Evolutionary conservation across 2,888 invertebrate genomes (phyloP).

Genomic region (Melanostoma scalare): DNA sequence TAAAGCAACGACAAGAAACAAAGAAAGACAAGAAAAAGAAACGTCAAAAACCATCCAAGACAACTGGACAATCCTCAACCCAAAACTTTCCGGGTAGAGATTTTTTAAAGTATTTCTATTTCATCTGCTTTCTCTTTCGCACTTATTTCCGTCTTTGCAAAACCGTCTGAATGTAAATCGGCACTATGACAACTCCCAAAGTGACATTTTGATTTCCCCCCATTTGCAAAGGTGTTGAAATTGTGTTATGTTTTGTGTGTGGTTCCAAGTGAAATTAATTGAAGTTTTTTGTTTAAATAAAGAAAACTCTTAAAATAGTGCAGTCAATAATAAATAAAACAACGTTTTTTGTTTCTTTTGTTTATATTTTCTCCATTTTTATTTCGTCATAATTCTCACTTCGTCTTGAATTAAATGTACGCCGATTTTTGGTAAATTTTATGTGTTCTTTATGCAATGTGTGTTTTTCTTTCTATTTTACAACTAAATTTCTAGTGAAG

Average conservation of each 20-base stretch:
- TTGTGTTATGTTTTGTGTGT: slow-evolving; percentile 56
- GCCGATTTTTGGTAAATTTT: slow-evolving; percentile 59
- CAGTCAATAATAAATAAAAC: slow-evolving; percentile 23
- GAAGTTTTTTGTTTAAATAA: slow-evolving; percentile 22
- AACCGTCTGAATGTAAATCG: no score
- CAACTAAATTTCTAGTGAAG: slow-evolving; percentile 12
- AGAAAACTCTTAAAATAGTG: background rate
- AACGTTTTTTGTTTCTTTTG: slow-evolving; percentile 36
- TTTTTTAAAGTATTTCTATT: no score
- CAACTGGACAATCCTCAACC: no score
- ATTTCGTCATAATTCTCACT: background rate
- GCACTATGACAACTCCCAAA: slow-evolving; percentile 60
- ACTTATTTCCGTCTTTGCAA: no score
- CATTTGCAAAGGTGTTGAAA: slow-evolving; percentile 51
- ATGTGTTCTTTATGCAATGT: slow-evolving; percentile 42
- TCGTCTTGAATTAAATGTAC: slow-evolving; percentile 52
- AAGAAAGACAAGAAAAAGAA: no score
- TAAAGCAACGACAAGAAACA: no score
- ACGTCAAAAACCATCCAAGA: no score
- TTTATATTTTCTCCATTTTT: slow-evolving; percentile 31
- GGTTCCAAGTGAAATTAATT: slow-evolving; percentile 31
- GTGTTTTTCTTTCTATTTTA: background rate
- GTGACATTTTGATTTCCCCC: slow-evolving; percentile 41
- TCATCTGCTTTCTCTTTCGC: no score
- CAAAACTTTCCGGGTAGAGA: no score